Percentiles rank a stretch among this genome's conserved stretches.
Conservation (phyloP, 2,888 invertebrate genomes). For the Macaria liturata region DNA sequence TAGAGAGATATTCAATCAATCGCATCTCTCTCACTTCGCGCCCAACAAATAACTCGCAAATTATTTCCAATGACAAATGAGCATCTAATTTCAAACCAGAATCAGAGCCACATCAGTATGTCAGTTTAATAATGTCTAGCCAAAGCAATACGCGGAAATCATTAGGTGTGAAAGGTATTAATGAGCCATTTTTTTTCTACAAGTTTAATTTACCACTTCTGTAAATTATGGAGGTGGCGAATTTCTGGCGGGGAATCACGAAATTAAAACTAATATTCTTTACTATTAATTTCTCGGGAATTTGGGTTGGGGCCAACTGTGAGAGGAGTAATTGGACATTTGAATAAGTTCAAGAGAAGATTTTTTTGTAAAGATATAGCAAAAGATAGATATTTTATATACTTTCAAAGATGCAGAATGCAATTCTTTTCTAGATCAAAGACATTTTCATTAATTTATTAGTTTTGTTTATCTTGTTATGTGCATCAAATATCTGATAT, state of each 20-base stretch:
- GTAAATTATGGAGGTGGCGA: constrained; percentile 17
- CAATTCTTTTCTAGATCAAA: too few species aligned
- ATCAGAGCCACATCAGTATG: constrained; percentile 54
- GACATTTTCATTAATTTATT: too few species aligned
- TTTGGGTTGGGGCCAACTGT: constrained; percentile 34
- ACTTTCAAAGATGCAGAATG: too few species aligned
- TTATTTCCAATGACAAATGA: constrained; percentile 2
- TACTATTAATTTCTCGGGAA: constrained; percentile 36
- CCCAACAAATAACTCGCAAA: background rate
- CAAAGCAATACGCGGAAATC: constrained; percentile 48
- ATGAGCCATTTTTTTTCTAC: constrained; percentile 36
- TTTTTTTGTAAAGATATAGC: too few species aligned
- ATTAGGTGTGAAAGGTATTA: constrained; percentile 53
- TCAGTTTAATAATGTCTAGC: constrained; percentile 56
- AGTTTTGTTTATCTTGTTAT: too few species aligned
- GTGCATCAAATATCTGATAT: too few species aligned
- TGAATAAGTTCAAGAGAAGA: constrained; percentile 14
- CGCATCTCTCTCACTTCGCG: too few species aligned
- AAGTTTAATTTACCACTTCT: constrained; percentile 26
- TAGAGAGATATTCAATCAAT: too few species aligned
- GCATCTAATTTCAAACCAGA: constrained; percentile 54
- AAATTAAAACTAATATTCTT: constrained; percentile 37
- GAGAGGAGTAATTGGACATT: constrained; percentile 15
- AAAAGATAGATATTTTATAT: too few species aligned
- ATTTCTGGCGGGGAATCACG: constrained; percentile 12